A percentile compares a stretch with the other conserved stretches of the same genome.
Conservation (phyloP, 2,113 vertebrate genomes). For the Smithornis capensis region DNA sequence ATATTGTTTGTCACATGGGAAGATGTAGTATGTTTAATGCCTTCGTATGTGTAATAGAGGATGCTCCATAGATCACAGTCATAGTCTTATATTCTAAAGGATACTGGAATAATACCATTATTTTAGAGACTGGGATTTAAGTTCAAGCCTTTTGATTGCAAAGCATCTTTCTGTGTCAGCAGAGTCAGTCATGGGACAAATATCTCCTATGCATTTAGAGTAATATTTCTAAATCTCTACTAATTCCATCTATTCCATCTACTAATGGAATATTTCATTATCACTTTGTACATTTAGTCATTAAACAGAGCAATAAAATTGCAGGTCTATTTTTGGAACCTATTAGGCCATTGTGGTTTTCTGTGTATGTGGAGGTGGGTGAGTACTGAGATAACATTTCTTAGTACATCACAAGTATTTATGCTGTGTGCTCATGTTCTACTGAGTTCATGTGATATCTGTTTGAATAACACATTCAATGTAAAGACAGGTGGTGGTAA, state of each 20-base stretch:
- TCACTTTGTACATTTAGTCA: neutral
- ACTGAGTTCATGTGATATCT: neutral
- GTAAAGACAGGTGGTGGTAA: neutral
- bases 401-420: neutral
- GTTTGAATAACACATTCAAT: neutral
- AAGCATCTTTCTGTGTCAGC: neutral
- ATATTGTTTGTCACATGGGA: neutral
- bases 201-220: neutral
- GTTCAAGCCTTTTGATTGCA: neutral
- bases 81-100: neutral
- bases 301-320: neutral
- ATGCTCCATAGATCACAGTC: neutral
- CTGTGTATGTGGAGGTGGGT: fast-evolving
- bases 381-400: neutral
- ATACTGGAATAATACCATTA: neutral
- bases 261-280: neutral
- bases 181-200: neutral
- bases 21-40: neutral
- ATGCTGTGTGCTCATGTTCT: neutral
- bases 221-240: neutral
- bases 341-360: neutral
- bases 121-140: neutral
- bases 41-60: neutral
- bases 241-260: neutral
- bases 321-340: neutral